Conservation (phyloP, 2,888 invertebrate genomes). For the Alentia gelatinosa region DNA sequence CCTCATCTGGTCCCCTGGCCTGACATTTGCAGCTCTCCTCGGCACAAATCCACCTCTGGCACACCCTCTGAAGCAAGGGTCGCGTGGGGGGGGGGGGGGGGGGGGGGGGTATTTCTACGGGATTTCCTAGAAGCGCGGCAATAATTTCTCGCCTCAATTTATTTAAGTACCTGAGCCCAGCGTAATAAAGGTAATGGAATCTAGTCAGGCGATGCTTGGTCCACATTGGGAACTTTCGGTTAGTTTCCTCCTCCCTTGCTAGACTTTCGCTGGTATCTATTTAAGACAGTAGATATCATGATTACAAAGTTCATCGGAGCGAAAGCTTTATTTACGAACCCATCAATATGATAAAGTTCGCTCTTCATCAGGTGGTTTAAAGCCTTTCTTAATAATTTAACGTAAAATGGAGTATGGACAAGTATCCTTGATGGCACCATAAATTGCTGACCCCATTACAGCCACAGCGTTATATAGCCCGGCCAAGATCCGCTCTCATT, state of each 20-base stretch:
- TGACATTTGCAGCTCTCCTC: background rate
- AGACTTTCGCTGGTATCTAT: too few species aligned
- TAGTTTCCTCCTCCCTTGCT: too few species aligned
- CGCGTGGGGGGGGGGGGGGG: too few species aligned
- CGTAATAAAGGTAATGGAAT: background rate
- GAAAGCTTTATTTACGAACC: background rate
- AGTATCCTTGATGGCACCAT: background rate
- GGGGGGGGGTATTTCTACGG: background rate
- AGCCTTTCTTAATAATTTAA: background rate
- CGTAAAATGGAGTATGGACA: conserved; percentile 1
- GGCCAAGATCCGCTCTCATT: too few species aligned
- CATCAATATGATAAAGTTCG: background rate
- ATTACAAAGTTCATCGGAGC: too few species aligned
- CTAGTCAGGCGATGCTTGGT: too few species aligned
- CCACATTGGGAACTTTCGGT: too few species aligned
- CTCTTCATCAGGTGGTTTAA: background rate
- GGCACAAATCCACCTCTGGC: background rate
- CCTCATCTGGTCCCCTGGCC: background rate
- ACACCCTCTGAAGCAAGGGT: too few species aligned
- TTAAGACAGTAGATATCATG: too few species aligned
- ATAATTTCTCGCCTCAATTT: background rate
- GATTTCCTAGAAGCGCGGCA: background rate
- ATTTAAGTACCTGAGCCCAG: background rate
- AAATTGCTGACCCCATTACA: background rate
- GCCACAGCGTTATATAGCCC: too few species aligned